Evolutionary conservation across 35 echinoderm and acorn worm species (phyloP).

Genomic region (Amphiura filiformis): DNA sequence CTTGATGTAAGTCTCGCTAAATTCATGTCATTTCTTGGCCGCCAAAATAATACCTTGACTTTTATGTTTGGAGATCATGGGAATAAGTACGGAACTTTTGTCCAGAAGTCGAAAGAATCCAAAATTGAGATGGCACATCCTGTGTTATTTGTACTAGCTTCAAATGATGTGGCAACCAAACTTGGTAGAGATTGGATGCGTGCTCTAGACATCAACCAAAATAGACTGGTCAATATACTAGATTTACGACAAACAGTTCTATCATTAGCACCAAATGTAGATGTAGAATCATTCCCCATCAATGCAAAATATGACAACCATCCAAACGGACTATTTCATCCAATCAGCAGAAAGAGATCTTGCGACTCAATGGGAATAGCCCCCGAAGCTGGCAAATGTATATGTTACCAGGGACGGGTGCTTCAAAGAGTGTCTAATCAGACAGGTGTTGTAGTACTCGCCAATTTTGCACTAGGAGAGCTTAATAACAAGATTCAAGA

Average conservation of each 20-base stretch:
- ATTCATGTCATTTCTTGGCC: conserved; percentile 40
- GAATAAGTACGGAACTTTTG: conserved; percentile 70
- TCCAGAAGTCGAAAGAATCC: conserved; percentile 52
- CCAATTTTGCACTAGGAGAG: too few species aligned
- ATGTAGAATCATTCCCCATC: not conserved
- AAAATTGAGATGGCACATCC: conserved; percentile 85
- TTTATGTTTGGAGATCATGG: conserved; percentile 83
- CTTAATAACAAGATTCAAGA: too few species aligned
- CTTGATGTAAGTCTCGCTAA: conserved; percentile 59
- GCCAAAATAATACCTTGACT: conserved; percentile 61
- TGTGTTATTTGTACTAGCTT: conserved; percentile 55
- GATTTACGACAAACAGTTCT: conserved; percentile 69
- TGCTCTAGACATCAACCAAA: conserved; percentile 56
- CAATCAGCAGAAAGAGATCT: not conserved
- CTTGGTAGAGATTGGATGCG: conserved; percentile 20
- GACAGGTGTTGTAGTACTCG: too few species aligned
- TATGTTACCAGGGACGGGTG: not conserved
- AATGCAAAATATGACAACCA: not conserved
- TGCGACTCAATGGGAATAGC: not conserved
- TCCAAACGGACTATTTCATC: not conserved
- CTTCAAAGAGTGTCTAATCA: not conserved
- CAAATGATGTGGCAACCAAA: conserved; percentile 32
- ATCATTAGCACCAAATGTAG: conserved; percentile 12
- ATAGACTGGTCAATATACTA: conserved; percentile 59
- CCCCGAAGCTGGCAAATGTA: not conserved